Conservation (phyloP, 2,888 invertebrate genomes). For the Acanthosepion esculentum region DNA sequence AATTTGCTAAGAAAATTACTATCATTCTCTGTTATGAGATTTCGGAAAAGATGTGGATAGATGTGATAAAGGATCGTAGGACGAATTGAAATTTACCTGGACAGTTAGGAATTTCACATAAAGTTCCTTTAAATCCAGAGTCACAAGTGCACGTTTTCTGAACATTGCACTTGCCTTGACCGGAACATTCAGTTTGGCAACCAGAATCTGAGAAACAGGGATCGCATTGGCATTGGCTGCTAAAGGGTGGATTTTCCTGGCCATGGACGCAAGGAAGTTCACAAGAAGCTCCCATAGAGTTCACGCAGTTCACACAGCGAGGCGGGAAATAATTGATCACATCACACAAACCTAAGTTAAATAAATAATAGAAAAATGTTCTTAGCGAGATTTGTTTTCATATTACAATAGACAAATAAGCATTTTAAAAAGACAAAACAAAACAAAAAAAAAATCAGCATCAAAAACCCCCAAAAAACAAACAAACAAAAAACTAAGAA, state of each 20-base stretch:
- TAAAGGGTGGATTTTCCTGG: conserved; percentile 56
- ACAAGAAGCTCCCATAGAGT: conserved; percentile 63
- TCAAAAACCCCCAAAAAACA: too few relatives aligned
- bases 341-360: conserved; percentile 59
- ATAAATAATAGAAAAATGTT: background rate
- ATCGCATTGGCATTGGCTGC: conserved; percentile 59
- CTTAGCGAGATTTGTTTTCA: too few relatives aligned
- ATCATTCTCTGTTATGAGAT: too few relatives aligned
- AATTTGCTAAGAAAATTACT: too few relatives aligned
- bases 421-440: too few relatives aligned
- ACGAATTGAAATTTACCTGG: conserved; percentile 58
- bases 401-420: too few relatives aligned
- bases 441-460: too few relatives aligned
- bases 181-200: conserved; percentile 60
- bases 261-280: conserved; percentile 64
- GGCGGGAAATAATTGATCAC: conserved; percentile 56
- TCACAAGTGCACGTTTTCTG: conserved; percentile 56
- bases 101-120: conserved; percentile 61
- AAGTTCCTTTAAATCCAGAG: conserved; percentile 60
- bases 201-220: conserved; percentile 59
- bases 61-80: too few relatives aligned
- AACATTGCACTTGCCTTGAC: conserved; percentile 57
- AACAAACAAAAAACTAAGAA: too few relatives aligned
- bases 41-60: too few relatives aligned
- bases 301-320: conserved; percentile 59